phyloP scores from a whole-genome alignment of 2,888 invertebrate genomes.

The Clitarchus hookeri region DNA sequence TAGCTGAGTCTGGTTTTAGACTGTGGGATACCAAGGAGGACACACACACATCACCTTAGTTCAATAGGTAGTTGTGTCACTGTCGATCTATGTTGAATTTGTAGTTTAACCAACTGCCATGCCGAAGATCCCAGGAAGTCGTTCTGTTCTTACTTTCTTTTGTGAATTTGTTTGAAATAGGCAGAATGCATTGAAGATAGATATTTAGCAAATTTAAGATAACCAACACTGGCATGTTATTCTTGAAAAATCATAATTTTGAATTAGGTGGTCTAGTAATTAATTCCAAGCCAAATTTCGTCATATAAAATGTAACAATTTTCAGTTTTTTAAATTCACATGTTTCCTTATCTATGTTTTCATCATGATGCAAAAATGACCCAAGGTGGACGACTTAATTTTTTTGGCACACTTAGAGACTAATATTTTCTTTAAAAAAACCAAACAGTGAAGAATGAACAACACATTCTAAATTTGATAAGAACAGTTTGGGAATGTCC shows the following conservation, averaged over 20 bases:
- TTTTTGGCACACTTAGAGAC: background rate
- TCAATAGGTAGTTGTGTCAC: too few species aligned
- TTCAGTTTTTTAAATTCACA: background rate
- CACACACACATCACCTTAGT: background rate
- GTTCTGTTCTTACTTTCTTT: too few species aligned
- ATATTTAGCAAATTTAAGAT: background rate
- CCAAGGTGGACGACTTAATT: background rate
- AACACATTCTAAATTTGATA: too few species aligned
- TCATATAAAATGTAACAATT: constrained; percentile 15
- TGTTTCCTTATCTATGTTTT: background rate
- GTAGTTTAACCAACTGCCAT: too few species aligned
- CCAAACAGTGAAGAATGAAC: too few species aligned
- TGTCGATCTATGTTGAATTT: too few species aligned
- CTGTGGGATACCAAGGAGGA: background rate
- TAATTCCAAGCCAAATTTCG: background rate
- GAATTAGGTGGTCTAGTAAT: constrained; percentile 3
- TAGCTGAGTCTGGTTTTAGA: background rate
- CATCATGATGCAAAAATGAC: constrained; percentile 21
- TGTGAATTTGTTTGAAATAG: background rate
- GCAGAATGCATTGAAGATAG: background rate
- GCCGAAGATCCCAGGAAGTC: too few species aligned
- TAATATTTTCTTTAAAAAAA: too few species aligned
- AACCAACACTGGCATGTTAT: background rate
- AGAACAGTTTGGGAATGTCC: background rate
- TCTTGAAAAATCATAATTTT: constrained; percentile 4